Base-by-base conservation (phyloP, 2,888 invertebrate genomes). In the Cryptocheilus praepositus region DNA sequence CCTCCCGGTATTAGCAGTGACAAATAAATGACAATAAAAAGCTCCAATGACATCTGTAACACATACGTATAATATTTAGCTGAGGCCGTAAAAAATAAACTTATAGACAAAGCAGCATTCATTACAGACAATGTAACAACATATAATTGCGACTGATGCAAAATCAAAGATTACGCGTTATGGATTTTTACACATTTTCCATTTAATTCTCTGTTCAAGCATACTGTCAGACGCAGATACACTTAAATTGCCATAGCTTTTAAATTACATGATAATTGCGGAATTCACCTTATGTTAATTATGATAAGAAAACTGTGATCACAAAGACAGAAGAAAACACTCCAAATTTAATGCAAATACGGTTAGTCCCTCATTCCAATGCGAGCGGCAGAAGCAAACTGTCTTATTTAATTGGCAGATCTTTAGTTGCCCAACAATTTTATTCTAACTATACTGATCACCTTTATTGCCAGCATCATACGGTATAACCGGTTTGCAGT, bases 41-140 rank as follows among this genome's bases (percentile, higher is more conserved):
- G 69, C 59, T 56, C 67, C 64, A 71, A 67, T 60, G 58, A 80
- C 76, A 83, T 81, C 86, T 85, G 74, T 46, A 77, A 79, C 72
- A 63, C 11, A 58, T 57, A 67, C 52, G 61, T 2, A 0, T 53
- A 64, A 61, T 11, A 43, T 49, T 19, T n/a, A 49, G 5, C 0
- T 19, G n/a, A 49, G 1, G 4, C 8, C 16, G 3, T n/a, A 49
- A 16, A 16, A 18, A 16, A 18, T 7, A 49, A 49, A 49, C 4
- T n/a, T 4, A 16, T 49, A 49, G 7, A 2, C 13, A 36, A 36
- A 11, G 36, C 13, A 28, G 7, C 4, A 28, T 46, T 46, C n/a
- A 45, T 45, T n/a, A 45, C 16, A 45, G 16, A 45, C 2, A 25
- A 3, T 25, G 25, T 25, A 25, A 25, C 5, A n/a, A n/a, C n/a